Conservation (phyloP, 2,113 vertebrate genomes). For the Mustela lutreola region DNA sequence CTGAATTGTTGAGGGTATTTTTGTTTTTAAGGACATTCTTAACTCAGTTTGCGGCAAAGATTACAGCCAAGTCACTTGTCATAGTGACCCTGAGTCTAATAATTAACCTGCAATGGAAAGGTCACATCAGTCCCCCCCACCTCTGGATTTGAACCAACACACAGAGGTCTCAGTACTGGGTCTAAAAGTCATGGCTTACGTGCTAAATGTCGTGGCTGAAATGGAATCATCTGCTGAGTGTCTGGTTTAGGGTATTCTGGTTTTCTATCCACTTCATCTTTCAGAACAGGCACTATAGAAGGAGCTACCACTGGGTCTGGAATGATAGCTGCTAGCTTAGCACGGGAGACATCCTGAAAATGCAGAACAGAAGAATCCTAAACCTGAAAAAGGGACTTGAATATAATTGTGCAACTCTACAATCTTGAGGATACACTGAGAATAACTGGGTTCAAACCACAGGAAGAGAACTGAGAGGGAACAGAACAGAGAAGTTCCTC, state of each 20-base stretch:
- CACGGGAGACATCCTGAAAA: slow-evolving; percentile 96
- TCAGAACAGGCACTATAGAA: slow-evolving; percentile 93
- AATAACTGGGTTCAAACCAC: slow-evolving; percentile 27
- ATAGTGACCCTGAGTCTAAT: slow-evolving; percentile 53
- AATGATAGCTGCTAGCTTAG: slow-evolving; percentile 95
- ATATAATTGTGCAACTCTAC: slow-evolving; percentile 17
- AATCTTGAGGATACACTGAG: slow-evolving; percentile 46
- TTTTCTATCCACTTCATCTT: slow-evolving; percentile 97
- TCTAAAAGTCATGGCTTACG: slow-evolving; percentile 89
- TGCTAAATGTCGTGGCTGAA: slow-evolving; percentile 98
- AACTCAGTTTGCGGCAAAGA: slow-evolving; percentile 40
- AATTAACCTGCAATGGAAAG: slow-evolving; percentile 57
- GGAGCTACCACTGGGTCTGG: slow-evolving; percentile 97
- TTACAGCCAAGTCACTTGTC: slow-evolving; percentile 50
- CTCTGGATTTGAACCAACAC: slow-evolving; percentile 50
- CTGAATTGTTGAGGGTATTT: not conserved
- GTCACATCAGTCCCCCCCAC: not conserved
- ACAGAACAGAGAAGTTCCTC: not conserved
- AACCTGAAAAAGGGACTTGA: slow-evolving; percentile 71
- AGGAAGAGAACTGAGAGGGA: not conserved
- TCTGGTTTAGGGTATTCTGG: slow-evolving; percentile 99
- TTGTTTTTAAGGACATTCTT: slow-evolving; percentile 37
- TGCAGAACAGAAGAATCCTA: slow-evolving; percentile 80
- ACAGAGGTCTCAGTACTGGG: slow-evolving; percentile 51
- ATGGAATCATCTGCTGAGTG: slow-evolving; percentile 99